These are phyloP conservation scores for Lamprologus lemairii DNA, from an alignment of 2,113 vertebrate species.

Conservation along the genomic window DNA sequence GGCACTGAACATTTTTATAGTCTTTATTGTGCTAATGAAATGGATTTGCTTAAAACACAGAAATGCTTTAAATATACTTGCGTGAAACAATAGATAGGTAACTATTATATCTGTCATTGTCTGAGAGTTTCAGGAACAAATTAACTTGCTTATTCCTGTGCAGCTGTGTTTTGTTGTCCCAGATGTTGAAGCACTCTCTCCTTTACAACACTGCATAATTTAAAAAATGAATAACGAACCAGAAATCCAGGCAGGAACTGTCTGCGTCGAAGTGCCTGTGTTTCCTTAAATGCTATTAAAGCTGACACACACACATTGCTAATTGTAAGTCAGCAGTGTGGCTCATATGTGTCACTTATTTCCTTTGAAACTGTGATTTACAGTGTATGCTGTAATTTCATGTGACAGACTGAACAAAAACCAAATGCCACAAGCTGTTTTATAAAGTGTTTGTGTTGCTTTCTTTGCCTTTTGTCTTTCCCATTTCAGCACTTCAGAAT, in stretches of 20 bases:
- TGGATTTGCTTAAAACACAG: neutral
- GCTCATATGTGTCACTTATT: neutral
- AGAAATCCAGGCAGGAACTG: neutral
- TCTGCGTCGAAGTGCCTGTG: neutral
- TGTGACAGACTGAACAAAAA: neutral
- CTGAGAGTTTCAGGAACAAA: neutral
- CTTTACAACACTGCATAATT: neutral
- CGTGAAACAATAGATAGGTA: neutral
- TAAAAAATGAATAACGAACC: neutral
- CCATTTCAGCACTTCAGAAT: neutral
- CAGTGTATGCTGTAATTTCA: neutral
- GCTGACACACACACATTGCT: neutral
- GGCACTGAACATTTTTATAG: neutral
- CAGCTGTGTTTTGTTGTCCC: neutral
- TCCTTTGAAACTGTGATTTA: neutral
- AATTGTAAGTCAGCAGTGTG: slow-evolving; percentile 1
- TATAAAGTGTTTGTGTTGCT: neutral
- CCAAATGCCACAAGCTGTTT: neutral
- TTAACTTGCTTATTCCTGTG: neutral
- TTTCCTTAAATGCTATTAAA: neutral
- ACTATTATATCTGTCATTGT: neutral
- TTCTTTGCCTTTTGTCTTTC: neutral
- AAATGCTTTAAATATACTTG: neutral
- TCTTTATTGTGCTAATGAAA: neutral
- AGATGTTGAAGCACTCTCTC: neutral